Base-by-base conservation (phyloP, 1,140 invertebrate genomes). In the Sinella curviseta region DNA sequence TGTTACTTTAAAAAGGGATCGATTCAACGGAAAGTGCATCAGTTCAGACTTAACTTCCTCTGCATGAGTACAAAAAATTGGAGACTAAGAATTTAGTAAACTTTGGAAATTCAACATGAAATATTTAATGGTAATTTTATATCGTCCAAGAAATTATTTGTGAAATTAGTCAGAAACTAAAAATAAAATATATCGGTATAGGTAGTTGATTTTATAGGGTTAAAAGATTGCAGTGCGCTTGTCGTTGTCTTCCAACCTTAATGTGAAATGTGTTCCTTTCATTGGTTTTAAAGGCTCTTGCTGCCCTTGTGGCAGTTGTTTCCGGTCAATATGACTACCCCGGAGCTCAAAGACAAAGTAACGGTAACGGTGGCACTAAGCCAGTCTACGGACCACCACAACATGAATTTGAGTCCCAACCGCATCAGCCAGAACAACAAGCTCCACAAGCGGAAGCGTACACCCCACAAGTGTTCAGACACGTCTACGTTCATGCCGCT, bases 401-500 rank as follows among this genome's bases (percentile, higher is more conserved):
- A 60, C 2, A 8, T 8, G 65, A 70, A 30, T 70, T 30, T 30
- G 8, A 30, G 30, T n/a, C 65, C 8, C 65, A 70, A 30, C 26
- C 8, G 39, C 39, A 48, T 31, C 31, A 70, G 12, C 31, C 26
- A 31, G 4, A 8, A 4, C 65, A 30, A 31, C 28, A 60, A 60
- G 8, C 14, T 60, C 14, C 3, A 24, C 55, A 60, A 60, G 3
- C 12, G n/a, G 34, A 70, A 33, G 65, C 65, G n/a, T 75, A 75
- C 36, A 24, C 16, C 14, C 36, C 65, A 3, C 33, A 75, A 34
- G 17, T 24, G 16, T 75, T 39, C 34, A 35, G 24, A 24, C 70
- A 75, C 26, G 35, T 75, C 35, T 75, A 36, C 24, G 73, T 76
- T 33, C 67, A 36, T 39, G 35, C 16, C 16, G 65, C 33, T 73